Percentiles rank a stretch among this genome's conserved stretches.
Evolutionary conservation across 2,113 vertebrate genomes (phyloP).

Genomic region (Glaucomys volans): DNA sequence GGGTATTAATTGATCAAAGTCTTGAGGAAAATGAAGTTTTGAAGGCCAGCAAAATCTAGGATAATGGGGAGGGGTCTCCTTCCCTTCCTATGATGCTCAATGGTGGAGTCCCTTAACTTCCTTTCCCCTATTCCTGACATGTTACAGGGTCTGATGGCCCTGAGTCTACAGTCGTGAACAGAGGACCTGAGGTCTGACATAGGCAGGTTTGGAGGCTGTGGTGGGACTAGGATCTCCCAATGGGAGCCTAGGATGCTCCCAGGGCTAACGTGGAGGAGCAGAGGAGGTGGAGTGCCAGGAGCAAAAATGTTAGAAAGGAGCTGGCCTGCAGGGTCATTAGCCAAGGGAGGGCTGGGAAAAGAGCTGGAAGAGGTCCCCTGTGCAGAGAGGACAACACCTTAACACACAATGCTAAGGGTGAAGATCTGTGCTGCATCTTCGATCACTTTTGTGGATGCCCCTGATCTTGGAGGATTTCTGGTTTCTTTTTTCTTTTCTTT

Average conservation of each 20-base stretch:
- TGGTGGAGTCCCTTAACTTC: neutral
- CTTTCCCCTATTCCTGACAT: neutral
- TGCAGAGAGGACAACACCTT: neutral
- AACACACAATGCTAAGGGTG: neutral
- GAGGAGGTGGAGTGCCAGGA: neutral
- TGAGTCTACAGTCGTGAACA: neutral
- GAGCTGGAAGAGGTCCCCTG: neutral
- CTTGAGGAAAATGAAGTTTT: constrained; percentile 22
- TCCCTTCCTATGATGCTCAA: neutral
- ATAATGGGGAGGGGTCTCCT: accelerated
- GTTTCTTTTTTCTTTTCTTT: neutral
- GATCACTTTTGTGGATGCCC: neutral
- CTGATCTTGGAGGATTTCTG: neutral
- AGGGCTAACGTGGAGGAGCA: neutral
- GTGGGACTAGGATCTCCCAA: neutral
- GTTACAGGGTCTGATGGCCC: neutral
- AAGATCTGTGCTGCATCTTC: neutral
- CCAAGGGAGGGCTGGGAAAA: neutral
- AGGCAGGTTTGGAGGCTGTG: neutral
- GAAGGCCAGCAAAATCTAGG: neutral
- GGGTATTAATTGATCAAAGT: neutral
- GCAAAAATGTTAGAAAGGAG: neutral
- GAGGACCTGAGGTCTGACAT: neutral
- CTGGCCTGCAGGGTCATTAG: neutral
- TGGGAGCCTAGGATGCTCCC: neutral